Evolutionary conservation across 2,888 invertebrate species (phyloP), one percentile per base, ranked within the genome.

Genomic region (Sinodicranocentrus sp.): DNA sequence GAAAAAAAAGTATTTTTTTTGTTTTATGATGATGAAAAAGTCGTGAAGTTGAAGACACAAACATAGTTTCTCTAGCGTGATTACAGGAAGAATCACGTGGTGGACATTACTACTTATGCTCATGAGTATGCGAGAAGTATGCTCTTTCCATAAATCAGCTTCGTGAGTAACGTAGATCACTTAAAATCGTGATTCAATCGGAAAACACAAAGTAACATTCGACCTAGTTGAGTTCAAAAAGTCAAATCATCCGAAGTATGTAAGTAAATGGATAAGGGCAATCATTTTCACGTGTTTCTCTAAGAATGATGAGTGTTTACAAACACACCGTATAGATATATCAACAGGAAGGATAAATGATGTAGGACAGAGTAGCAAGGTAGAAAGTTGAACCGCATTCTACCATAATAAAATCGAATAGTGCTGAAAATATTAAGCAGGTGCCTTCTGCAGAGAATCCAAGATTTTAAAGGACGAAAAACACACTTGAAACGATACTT

Each of bases 141-240:
- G 33, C 33, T 73, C 61, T 77, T 72, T 85, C 67, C 82, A 85
- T 82, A 85, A 85, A 84, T 80, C 80, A 80, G 84, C 48, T 68
- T 85, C 84, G 84, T 85, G 84, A 84, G 84, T 52, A 79, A 71
- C 77, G 76, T 52, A 71, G 83, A 83, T 77, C 77, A 78, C 68
- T 79, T 73, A 63, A 75, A 52, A 23, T 84, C 84, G 84, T 84
- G 84, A 84, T 84, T 84, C 78, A 84, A 84, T 84, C 84, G 84
- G 84, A 75, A 84, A 79, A 68, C 73, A 84, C 84, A 84, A 79
- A 84, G 78, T 77, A 77, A 83, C 83, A 77, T 83, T 84, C 84
- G 84, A 84, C 84, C 84, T 79, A 79, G 84, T 84, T 84, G 84
- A 68, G 84, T 84, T 84, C 84, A 78, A 84, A 84, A 84, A 84